Conservation (phyloP, 2,797 vertebrate genomes). For the Acridotheres tristis region DNA sequence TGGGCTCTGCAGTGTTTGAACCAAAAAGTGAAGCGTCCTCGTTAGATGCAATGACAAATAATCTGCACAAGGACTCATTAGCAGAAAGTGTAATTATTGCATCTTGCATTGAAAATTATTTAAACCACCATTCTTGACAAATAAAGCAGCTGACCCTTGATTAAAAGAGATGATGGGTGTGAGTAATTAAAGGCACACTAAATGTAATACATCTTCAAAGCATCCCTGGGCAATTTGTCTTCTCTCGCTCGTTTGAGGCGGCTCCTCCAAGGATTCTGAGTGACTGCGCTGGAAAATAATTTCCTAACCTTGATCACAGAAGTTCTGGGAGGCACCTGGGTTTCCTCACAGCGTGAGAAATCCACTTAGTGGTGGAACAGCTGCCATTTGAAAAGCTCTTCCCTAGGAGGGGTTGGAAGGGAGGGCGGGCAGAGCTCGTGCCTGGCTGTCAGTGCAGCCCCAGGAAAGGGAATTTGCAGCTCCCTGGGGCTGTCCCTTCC, state of each 20-base stretch:
- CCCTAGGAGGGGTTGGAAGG: neutral
- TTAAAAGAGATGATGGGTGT: conserved; percentile 21
- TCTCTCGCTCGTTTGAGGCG: neutral
- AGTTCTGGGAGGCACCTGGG: neutral
- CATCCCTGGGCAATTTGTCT: neutral
- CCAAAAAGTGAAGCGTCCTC: neutral
- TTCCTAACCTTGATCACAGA: neutral
- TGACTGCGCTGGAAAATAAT: neutral
- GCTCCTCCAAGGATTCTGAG: neutral
- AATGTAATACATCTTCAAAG: conserved; percentile 9
- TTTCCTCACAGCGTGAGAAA: neutral
- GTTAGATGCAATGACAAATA: neutral
- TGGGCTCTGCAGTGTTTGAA: neutral
- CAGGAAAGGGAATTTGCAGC: neutral
- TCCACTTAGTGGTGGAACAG: neutral
- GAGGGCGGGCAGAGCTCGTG: neutral
- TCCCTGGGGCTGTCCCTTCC: neutral
- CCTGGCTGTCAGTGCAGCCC: neutral
- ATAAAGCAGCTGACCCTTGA: conserved; percentile 37
- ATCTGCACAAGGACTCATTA: neutral
- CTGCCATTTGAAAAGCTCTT: neutral
- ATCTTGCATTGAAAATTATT: neutral
- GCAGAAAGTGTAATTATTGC: conserved; percentile 29
- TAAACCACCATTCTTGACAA: neutral
- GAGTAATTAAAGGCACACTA: conserved; percentile 15